A percentile compares a stretch with the other conserved stretches of the same genome.
Evolutionary conservation across 2,888 invertebrate species (phyloP).

Genomic region (Arctia plantaginis): DNA sequence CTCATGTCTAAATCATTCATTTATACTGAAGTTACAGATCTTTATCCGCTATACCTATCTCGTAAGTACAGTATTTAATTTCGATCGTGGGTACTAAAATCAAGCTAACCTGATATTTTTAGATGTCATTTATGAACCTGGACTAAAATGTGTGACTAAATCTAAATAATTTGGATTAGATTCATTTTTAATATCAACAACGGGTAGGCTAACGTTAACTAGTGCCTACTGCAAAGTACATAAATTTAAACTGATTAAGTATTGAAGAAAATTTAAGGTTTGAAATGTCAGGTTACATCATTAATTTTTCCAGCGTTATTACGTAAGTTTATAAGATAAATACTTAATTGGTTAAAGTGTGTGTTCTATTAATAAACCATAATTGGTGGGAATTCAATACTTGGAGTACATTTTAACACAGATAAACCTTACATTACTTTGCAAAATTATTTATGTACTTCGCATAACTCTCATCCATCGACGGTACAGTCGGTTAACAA

Average conservation of each 20-base stretch:
- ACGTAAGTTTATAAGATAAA: not conserved
- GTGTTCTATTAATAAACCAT: not conserved
- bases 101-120: not conserved
- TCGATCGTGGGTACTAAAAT: not conserved
- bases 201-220: not conserved
- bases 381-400: not conserved
- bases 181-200: not conserved
- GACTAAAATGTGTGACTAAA: not conserved
- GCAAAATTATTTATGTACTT: not conserved
- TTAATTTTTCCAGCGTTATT: not conserved
- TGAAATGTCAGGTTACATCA: not conserved
- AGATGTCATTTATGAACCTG: not conserved
- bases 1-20: slow-evolving; percentile 18
- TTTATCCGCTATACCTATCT: not conserved
- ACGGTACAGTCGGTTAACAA: not conserved
- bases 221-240: not conserved
- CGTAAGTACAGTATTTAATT: not conserved
- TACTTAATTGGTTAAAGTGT: not conserved
- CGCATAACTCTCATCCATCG: not conserved
- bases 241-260: not conserved
- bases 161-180: not conserved
- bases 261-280: not conserved
- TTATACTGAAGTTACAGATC: not conserved
- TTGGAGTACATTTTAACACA: not conserved
- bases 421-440: not conserved